phyloP scores from a whole-genome alignment of 2,888 invertebrate species.

The Leptothorax acervorum region DNA sequence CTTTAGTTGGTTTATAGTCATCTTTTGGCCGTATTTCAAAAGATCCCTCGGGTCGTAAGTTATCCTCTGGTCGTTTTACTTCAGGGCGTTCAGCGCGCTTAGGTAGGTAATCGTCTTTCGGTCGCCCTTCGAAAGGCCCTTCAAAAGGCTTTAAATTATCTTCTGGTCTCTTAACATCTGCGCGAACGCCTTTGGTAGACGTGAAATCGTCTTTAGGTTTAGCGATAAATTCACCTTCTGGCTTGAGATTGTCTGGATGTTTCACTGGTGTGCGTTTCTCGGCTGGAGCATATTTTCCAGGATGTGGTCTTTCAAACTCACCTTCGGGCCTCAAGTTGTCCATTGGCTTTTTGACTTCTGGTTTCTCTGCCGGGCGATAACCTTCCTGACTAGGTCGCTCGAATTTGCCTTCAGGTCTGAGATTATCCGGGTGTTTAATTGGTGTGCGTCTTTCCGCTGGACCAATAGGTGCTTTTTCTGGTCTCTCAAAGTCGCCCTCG shows the following conservation, averaged over 20 bases:
- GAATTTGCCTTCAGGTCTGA: conserved; percentile 87
- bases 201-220: conserved; percentile 82
- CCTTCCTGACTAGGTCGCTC: conserved; percentile 79
- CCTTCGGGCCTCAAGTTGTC: conserved; percentile 86
- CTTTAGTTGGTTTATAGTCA: conserved; percentile 81
- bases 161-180: conserved; percentile 75
- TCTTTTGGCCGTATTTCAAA: conserved; percentile 81
- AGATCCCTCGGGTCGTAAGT: conserved; percentile 88
- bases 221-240: conserved; percentile 86
- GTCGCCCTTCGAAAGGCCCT: conserved; percentile 85
- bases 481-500: conserved; percentile 86
- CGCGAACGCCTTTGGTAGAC: conserved; percentile 82
- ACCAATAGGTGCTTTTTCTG: conserved; percentile 79
- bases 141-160: conserved; percentile 82
- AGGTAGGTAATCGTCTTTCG: conserved; percentile 87
- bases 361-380: conserved; percentile 85
- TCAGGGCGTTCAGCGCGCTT: conserved; percentile 86
- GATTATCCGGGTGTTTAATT: conserved; percentile 87
- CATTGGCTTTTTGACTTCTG: conserved; percentile 86
- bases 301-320: conserved; percentile 84
- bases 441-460: conserved; percentile 86
- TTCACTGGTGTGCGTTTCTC: conserved; percentile 79
- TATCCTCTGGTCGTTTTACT: conserved; percentile 86
- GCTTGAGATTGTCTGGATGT: conserved; percentile 86
- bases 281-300: conserved; percentile 82